Conservation (phyloP, 1,140 invertebrate genomes). For the Monomorium pharaonis region DNA sequence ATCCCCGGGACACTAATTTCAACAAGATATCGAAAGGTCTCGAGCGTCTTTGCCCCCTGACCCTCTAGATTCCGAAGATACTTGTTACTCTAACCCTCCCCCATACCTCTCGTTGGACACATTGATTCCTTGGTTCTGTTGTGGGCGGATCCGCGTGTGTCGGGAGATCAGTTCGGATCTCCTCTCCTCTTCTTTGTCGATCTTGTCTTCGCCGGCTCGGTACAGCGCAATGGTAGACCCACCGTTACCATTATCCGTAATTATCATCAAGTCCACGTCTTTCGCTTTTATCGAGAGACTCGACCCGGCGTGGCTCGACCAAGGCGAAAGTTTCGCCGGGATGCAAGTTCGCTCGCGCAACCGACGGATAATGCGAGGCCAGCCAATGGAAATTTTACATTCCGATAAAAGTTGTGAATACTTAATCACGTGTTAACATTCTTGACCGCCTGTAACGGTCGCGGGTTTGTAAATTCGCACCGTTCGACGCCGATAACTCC, state of each 20-base stretch:
- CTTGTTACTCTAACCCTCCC: conserved; percentile 51
- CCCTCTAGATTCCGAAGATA: conserved; percentile 49
- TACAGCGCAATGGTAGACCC: conserved; percentile 12
- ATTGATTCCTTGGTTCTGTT: conserved; percentile 56
- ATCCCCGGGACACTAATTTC: conserved; percentile 35
- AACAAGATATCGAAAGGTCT: conserved; percentile 34
- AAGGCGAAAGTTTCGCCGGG: neutral
- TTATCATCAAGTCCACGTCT: conserved; percentile 37
- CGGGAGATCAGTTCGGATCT: conserved; percentile 58
- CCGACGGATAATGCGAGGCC: neutral
- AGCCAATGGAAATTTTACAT: neutral
- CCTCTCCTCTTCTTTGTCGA: conserved; percentile 27
- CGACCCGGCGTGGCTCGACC: neutral
- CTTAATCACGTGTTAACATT: conserved; percentile 39
- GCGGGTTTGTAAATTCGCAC: conserved; percentile 25
- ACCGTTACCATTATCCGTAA: conserved; percentile 53
- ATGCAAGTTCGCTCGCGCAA: neutral
- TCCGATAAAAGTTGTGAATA: neutral
- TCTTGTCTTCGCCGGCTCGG: conserved; percentile 25
- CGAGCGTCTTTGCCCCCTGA: conserved; percentile 38
- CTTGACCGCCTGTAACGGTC: neutral
- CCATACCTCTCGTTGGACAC: conserved; percentile 53
- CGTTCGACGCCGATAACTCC: conserved; percentile 1
- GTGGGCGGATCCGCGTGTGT: conserved; percentile 53
- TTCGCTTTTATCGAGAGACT: conserved; percentile 40